Evolutionary conservation across 2,888 invertebrate species (phyloP), one percentile per base, ranked within the genome.

Genomic region (Phyto melanocephala): DNA sequence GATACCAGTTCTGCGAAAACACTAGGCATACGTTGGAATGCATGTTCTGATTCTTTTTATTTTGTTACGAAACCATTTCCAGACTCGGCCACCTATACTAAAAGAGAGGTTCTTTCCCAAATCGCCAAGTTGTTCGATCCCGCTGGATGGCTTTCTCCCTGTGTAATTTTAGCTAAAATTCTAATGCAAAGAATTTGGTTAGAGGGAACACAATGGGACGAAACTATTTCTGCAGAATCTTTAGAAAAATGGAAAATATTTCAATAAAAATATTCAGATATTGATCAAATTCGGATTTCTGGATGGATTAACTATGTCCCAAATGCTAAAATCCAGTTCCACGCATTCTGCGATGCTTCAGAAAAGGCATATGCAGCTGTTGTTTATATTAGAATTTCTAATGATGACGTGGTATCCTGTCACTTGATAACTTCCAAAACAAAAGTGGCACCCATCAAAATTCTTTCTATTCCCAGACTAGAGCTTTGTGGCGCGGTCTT

Each of bases 401-500:
- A 15, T 5, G 28, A n/a, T n/a, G 11, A 33, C 1, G n/a, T n/a
- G 42, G n/a, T 42, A 33, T 33, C 15, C 33, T n/a, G 42, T 15
- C 15, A 42, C n/a, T 45, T 45, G 2, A 15, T 58, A 5, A 20
- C 35, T 2, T 35, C 56, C 4, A 50, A 50, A 15, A 50, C 50
- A 2, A 22, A 50, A 15, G 50, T 24, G 13, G 50, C 50, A 15
- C 76, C 67, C 4, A 15, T 62, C 4, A 52, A 77, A 24, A 42
- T 37, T 4, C 10, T 60, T 47, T 67, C 77, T 8, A 77, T 62
- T 58, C 67, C 75, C 1, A 24, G 47, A 11, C 7, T 72, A 5
- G 68, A 68, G 15, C 54, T 62, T 33, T 72, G 72, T 40, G 50
- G 72, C 10, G 72, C 56, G 5, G 58, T 68, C 15, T 11, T 63